These are phyloP conservation scores for Melanotaenia maccullochi DNA, from an alignment of 2,797 vertebrate genomes.

Conservation along the genomic window DNA sequence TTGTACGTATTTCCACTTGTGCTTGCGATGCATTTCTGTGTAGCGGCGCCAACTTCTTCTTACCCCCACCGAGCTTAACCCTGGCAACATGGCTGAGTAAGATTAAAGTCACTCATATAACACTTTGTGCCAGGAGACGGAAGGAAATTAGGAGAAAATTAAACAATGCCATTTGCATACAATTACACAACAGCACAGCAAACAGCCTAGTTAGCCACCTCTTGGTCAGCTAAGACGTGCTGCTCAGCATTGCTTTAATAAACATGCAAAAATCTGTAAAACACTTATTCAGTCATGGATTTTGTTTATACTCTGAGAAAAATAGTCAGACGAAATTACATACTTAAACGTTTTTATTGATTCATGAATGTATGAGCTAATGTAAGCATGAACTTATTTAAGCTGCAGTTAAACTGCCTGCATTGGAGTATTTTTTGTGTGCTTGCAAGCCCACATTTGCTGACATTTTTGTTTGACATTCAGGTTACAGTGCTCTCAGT, in stretches of 20 bases:
- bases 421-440: slow-evolving; percentile 41
- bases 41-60: slow-evolving; percentile 23
- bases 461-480: slow-evolving; percentile 70
- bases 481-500: slow-evolving; percentile 41
- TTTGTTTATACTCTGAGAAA: slow-evolving; percentile 44
- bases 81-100: slow-evolving; percentile 56
- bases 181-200: slow-evolving; percentile 61
- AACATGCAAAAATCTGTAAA: slow-evolving; percentile 56
- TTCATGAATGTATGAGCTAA: slow-evolving; percentile 46
- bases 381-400: neutral
- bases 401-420: slow-evolving; percentile 33
- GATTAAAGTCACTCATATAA: slow-evolving; percentile 73
- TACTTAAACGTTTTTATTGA: slow-evolving; percentile 47
- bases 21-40: slow-evolving; percentile 27
- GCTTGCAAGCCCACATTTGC: slow-evolving; percentile 20
- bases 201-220: slow-evolving; percentile 50
- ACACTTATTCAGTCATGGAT: slow-evolving; percentile 56
- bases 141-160: slow-evolving; percentile 71
- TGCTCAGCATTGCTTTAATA: slow-evolving; percentile 48
- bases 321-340: slow-evolving; percentile 23
- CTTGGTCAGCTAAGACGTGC: slow-evolving; percentile 53
- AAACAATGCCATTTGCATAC: slow-evolving; percentile 76
- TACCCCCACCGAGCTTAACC: slow-evolving; percentile 45
- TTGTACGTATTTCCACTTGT: neutral
- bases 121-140: slow-evolving; percentile 60